phyloP scores from a whole-genome alignment of 2,113 vertebrate genomes.

The Prionailurus viverrinus region DNA sequence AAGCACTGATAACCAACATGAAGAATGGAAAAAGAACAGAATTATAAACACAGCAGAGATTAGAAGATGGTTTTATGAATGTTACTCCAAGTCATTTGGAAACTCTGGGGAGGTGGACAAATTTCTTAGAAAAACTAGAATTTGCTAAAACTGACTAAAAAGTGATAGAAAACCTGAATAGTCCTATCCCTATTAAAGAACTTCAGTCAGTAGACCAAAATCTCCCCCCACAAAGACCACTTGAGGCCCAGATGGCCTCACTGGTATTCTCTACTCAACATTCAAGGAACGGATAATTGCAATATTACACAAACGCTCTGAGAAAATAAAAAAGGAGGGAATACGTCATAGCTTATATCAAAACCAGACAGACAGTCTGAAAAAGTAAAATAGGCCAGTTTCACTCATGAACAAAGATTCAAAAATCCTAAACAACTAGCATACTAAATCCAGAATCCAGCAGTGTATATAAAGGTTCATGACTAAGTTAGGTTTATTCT shows the following conservation, averaged over 20 bases:
- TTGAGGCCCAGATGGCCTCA: background rate
- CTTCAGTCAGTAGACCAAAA: background rate
- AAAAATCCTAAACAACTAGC: background rate
- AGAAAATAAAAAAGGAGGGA: background rate
- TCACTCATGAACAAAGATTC: background rate
- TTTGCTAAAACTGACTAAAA: background rate
- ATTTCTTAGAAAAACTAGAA: conserved; percentile 7
- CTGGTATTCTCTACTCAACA: background rate
- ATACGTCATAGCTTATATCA: background rate
- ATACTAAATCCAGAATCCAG: conserved; percentile 7
- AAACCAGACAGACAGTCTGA: background rate
- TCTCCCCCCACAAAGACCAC: background rate
- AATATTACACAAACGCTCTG: background rate
- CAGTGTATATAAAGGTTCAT: background rate
- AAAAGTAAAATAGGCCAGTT: background rate
- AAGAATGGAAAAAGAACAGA: background rate
- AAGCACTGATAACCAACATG: background rate
- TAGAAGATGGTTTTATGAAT: background rate
- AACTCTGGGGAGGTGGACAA: background rate
- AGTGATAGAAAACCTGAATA: background rate
- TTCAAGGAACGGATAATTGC: background rate
- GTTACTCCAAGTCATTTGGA: background rate
- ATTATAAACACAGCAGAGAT: background rate
- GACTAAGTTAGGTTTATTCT: background rate
- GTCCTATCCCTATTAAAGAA: background rate